Conservation (phyloP, 2,797 vertebrate genomes). For the Sciurus vulgaris region DNA sequence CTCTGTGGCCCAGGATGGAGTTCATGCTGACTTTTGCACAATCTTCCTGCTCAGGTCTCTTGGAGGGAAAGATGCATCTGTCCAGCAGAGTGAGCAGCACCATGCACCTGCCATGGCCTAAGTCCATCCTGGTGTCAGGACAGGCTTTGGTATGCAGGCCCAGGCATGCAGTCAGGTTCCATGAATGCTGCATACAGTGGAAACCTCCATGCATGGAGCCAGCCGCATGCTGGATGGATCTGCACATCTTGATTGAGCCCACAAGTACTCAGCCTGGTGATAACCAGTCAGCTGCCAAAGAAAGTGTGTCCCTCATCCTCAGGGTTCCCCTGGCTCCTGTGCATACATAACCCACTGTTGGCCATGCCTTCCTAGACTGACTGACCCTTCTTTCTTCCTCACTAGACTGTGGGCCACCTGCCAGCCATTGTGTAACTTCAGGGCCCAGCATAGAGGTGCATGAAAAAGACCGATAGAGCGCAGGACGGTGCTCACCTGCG, state of each 20-base stretch:
- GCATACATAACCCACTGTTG: fast-evolving
- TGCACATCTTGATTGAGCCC: too few species aligned
- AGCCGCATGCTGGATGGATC: neutral
- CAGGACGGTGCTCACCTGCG: too few species aligned
- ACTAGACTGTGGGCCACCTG: too few species aligned
- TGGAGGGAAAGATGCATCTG: too few species aligned
- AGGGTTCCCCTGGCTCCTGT: fast-evolving
- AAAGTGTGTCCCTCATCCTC: fast-evolving
- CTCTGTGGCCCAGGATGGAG: neutral
- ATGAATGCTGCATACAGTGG: fast-evolving
- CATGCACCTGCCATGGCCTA: fast-evolving
- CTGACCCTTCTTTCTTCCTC: neutral
- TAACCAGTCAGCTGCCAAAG: neutral
- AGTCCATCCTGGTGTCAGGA: neutral
- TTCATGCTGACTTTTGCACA: too few species aligned
- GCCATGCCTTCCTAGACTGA: too few species aligned
- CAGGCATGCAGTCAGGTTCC: neutral
- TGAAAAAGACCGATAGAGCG: fast-evolving
- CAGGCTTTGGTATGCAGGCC: neutral
- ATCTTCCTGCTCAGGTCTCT: neutral
- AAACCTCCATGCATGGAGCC: fast-evolving
- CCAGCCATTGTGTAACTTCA: too few species aligned
- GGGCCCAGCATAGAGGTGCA: neutral
- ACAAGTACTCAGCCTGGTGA: neutral
- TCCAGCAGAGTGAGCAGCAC: fast-evolving